Conservation (phyloP, 2,797 vertebrate genomes). For the Gorsachius magnificus region DNA sequence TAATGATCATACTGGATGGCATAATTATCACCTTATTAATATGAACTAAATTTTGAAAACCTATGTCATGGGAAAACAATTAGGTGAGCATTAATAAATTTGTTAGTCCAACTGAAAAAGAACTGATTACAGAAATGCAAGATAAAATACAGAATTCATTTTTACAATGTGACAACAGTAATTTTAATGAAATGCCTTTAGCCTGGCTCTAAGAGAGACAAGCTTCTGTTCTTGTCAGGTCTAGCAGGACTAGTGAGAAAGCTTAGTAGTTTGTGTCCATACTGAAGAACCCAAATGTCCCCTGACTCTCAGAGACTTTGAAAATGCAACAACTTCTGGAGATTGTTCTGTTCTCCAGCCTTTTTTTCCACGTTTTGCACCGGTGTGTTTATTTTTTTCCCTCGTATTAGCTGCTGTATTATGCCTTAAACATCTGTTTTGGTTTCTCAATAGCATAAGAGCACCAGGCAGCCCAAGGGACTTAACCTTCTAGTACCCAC, state of each 20-base stretch:
- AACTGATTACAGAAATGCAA: neutral
- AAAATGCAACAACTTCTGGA: neutral
- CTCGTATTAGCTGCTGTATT: neutral
- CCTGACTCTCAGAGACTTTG: neutral
- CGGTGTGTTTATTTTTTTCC: neutral
- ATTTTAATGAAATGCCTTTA: neutral
- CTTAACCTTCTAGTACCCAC: neutral
- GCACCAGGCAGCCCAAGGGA: neutral
- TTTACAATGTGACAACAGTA: neutral
- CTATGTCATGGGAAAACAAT: neutral
- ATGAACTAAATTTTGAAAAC: neutral
- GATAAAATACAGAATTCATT: neutral
- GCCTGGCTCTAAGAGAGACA: neutral
- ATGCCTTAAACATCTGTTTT: neutral
- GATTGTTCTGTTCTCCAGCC: neutral
- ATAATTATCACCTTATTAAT: neutral
- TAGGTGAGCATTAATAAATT: neutral
- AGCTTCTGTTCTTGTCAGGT: neutral
- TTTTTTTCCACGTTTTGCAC: neutral
- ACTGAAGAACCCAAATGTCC: neutral
- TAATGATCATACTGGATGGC: neutral
- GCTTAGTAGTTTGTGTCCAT: neutral
- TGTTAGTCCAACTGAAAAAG: neutral
- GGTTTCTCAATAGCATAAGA: neutral
- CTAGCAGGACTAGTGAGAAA: neutral